Evolutionary conservation across 1,140 invertebrate species (phyloP).

Genomic region (Dryas iulia): DNA sequence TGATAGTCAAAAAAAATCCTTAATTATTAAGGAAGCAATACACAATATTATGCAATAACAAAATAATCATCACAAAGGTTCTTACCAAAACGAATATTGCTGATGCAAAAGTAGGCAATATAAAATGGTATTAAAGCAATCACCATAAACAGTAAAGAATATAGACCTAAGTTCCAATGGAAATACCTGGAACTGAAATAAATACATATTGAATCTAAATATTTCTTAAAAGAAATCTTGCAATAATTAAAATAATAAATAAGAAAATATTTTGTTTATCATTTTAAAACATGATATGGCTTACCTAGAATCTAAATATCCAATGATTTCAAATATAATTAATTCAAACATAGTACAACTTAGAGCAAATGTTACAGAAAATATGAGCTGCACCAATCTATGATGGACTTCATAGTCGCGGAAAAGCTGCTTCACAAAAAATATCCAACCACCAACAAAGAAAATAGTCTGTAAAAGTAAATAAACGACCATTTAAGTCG

Average conservation of each 20-base stretch:
- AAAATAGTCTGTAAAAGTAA: constrained; percentile 90
- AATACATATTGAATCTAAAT: constrained; percentile 17
- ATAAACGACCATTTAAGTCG: background rate
- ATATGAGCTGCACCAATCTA: constrained; percentile 95
- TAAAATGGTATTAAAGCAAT: constrained; percentile 98
- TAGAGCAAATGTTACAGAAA: constrained; percentile 97
- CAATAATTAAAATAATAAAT: background rate
- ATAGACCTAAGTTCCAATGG: constrained; percentile 96
- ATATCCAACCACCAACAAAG: constrained; percentile 98
- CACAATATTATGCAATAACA: no score
- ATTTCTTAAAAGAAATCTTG: no score
- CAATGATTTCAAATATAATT: constrained; percentile 99
- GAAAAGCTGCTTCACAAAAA: constrained; percentile 99
- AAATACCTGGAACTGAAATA: constrained; percentile 94
- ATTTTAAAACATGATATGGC: background rate
- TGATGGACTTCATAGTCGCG: constrained; percentile 99
- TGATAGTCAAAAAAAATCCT: no score
- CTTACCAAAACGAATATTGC: constrained; percentile 94
- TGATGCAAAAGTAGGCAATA: constrained; percentile 96
- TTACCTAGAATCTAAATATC: constrained; percentile 88
- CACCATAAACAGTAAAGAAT: constrained; percentile 95
- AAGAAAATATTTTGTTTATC: background rate
- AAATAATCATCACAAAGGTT: background rate
- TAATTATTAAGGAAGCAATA: no score
- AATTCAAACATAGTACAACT: constrained; percentile 99